Evolutionary conservation across 92 coral and sea anemone genomes (phyloP).

Genomic region (Phenganax stokvisi): DNA sequence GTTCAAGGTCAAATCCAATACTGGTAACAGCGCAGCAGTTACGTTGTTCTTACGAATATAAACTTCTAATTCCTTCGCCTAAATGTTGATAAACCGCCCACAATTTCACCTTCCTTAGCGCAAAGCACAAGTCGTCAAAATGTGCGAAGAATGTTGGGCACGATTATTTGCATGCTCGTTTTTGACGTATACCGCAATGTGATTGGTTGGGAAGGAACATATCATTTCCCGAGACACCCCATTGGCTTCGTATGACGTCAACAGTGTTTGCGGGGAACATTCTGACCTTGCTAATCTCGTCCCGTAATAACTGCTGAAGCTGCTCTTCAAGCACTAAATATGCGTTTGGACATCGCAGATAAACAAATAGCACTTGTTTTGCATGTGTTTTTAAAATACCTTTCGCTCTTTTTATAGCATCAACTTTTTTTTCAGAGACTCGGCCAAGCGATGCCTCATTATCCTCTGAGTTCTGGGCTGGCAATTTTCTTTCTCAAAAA

Average conservation of each 20-base stretch:
- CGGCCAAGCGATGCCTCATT: background rate
- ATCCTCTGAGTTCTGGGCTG: background rate
- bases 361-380: conserved; percentile 4
- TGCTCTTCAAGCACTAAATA: background rate
- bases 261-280: conserved; percentile 23
- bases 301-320: background rate
- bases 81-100: conserved; percentile 13
- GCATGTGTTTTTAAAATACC: background rate
- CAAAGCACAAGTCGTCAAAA: conserved; percentile 3
- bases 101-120: background rate
- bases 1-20: conserved; percentile 12
- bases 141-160: conserved; percentile 29
- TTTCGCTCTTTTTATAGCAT: background rate
- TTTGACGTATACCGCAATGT: background rate
- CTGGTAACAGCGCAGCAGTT: background rate
- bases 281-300: conserved; percentile 6
- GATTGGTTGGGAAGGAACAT: conserved; percentile 32
- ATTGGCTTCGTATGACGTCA: conserved; percentile 39
- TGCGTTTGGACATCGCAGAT: background rate
- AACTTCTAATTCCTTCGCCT: conserved; percentile 14
- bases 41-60: background rate
- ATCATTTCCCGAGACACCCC: conserved; percentile 40
- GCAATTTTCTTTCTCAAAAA: no score
- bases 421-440: background rate
- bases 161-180: conserved; percentile 36